Evolutionary conservation across 2,797 vertebrate genomes (phyloP).

Genomic region (Lindbergichthys nudifrons): DNA sequence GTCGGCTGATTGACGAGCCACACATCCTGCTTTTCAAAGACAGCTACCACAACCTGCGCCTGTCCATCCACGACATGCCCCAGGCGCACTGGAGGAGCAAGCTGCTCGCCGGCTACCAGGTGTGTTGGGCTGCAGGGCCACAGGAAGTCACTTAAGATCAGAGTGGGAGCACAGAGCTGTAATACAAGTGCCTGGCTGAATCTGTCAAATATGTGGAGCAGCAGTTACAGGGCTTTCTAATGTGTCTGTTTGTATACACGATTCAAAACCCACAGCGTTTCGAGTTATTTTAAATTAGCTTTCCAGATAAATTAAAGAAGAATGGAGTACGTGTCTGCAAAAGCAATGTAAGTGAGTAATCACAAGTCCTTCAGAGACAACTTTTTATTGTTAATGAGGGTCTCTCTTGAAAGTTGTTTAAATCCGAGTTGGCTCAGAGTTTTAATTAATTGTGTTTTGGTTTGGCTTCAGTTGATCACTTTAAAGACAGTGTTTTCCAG

Average conservation of each 20-base stretch:
- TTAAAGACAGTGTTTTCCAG: constrained; percentile 57
- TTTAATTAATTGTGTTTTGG: constrained; percentile 65
- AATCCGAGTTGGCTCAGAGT: constrained; percentile 36
- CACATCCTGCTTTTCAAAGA: constrained; percentile 98
- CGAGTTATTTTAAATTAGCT: constrained; percentile 42
- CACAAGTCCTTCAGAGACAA: constrained; percentile 40
- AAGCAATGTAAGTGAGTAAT: constrained; percentile 35
- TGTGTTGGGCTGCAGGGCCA: constrained; percentile 68
- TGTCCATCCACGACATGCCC: constrained; percentile 98
- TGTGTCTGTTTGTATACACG: constrained; percentile 29
- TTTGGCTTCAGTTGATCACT: constrained; percentile 52
- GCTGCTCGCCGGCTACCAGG: constrained; percentile 97
- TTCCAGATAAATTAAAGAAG: constrained; percentile 36
- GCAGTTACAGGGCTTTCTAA: constrained; percentile 24
- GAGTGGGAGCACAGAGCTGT: constrained; percentile 41
- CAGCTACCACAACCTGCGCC: constrained; percentile 98
- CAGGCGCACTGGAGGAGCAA: constrained; percentile 99
- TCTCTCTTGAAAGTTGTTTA: constrained; percentile 48
- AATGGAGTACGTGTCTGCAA: constrained; percentile 3
- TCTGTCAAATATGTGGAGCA: constrained; percentile 55
- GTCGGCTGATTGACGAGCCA: constrained; percentile 96
- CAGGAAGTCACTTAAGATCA: constrained; percentile 56
- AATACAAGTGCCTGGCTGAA: constrained; percentile 59
- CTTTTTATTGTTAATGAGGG: constrained; percentile 62
- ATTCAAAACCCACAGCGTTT: constrained; percentile 40